phyloP scores from a whole-genome alignment of 1,140 invertebrate genomes.

The Plectrocnemia conspersa region DNA sequence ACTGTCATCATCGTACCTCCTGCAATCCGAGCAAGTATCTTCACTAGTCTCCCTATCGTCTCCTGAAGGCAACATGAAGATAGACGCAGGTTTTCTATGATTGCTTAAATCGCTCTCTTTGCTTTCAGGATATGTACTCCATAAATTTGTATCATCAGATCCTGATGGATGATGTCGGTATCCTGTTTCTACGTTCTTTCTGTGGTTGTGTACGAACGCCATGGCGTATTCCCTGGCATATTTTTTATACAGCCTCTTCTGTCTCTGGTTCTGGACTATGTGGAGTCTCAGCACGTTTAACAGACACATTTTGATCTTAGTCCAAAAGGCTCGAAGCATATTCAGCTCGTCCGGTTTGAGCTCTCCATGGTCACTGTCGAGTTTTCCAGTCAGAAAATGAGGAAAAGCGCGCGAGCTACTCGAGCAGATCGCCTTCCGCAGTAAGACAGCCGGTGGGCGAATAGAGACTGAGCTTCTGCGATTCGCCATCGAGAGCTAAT shows the following conservation, averaged over 20 bases:
- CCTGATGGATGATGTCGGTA: slow-evolving; percentile 28
- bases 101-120: slow-evolving; percentile 33
- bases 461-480: not conserved
- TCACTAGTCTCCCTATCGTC: slow-evolving; percentile 38
- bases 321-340: slow-evolving; percentile 34
- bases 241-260: slow-evolving; percentile 50
- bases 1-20: slow-evolving; percentile 41
- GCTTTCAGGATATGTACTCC: slow-evolving; percentile 20
- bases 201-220: slow-evolving; percentile 44
- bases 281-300: slow-evolving; percentile 49
- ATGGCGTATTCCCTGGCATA: slow-evolving; percentile 48
- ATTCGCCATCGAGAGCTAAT: slow-evolving; percentile 11
- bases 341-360: slow-evolving; percentile 36
- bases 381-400: slow-evolving; percentile 9
- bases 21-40: slow-evolving; percentile 34
- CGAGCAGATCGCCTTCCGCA: not conserved
- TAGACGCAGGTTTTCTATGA: slow-evolving; percentile 37
- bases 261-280: slow-evolving; percentile 47
- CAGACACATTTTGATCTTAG: slow-evolving; percentile 47
- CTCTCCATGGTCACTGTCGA: slow-evolving; percentile 33
- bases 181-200: slow-evolving; percentile 17
- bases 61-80: slow-evolving; percentile 29
- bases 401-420: not conserved
- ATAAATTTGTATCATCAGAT: slow-evolving; percentile 9
- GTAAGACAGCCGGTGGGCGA: not conserved